A percentile compares a stretch with the other conserved stretches of the same genome.
phyloP scores from a whole-genome alignment of 2,888 invertebrate genomes.

The Imbricaverruca yamaguchii region DNA sequence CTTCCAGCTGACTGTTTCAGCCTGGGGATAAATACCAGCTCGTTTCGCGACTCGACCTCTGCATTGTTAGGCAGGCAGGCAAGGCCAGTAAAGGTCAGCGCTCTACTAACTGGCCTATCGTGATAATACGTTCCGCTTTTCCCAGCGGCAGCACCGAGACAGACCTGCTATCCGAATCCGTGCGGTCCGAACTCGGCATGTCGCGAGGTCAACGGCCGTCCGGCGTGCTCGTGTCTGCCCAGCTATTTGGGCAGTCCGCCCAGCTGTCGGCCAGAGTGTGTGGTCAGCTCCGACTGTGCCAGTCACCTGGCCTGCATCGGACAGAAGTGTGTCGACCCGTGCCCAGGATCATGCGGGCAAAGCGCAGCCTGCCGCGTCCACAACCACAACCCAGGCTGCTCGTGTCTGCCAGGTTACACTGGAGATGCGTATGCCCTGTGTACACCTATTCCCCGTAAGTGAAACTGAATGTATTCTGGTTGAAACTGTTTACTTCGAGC shows the following conservation, averaged over 20 bases:
- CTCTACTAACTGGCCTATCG: too few relatives aligned
- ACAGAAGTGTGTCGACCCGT: slow-evolving; percentile 52
- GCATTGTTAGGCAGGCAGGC: too few relatives aligned
- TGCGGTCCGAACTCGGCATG: slow-evolving; percentile 74
- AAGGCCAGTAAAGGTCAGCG: too few relatives aligned
- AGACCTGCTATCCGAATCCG: slow-evolving; percentile 54
- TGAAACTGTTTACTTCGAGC: too few relatives aligned
- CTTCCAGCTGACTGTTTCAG: too few relatives aligned
- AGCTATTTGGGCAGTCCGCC: slow-evolving; percentile 64
- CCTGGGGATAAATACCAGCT: too few relatives aligned
- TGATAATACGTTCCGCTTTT: not conserved
- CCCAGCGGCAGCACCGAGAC: slow-evolving; percentile 35
- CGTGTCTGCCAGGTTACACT: slow-evolving; percentile 59
- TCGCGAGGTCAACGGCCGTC: slow-evolving; percentile 36
- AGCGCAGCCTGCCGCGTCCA: slow-evolving; percentile 65
- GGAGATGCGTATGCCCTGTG: slow-evolving; percentile 55
- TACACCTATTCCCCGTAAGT: not conserved
- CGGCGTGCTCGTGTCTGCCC: slow-evolving; percentile 63
- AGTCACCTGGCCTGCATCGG: slow-evolving; percentile 64
- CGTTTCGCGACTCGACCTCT: too few relatives aligned
- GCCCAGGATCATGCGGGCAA: slow-evolving; percentile 49
- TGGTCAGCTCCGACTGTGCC: slow-evolving; percentile 60
- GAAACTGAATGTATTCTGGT: too few relatives aligned
- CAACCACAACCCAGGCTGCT: slow-evolving; percentile 61
- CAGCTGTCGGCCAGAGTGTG: slow-evolving; percentile 66